Evolutionary conservation across 2,797 vertebrate species (phyloP).

Genomic region (Scolopax rusticola): DNA sequence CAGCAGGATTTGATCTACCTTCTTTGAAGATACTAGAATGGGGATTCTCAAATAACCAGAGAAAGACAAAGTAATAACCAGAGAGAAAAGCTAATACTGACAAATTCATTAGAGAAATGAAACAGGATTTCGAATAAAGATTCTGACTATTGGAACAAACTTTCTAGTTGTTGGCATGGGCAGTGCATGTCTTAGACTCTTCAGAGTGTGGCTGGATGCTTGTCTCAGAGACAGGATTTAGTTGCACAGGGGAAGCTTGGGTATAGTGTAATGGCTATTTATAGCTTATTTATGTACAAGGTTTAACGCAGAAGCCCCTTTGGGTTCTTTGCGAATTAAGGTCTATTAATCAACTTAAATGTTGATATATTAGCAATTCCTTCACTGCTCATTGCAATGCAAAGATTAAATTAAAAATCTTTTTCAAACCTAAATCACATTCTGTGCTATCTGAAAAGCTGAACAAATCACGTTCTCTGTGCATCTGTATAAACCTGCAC

Average conservation of each 20-base stretch:
- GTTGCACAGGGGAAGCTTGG: not conserved
- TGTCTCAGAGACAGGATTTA: not conserved
- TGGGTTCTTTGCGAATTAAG: not conserved
- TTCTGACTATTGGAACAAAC: not conserved
- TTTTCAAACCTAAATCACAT: not conserved
- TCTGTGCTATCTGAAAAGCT: not conserved
- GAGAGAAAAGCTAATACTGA: not conserved
- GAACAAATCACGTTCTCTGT: not conserved
- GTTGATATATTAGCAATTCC: not conserved
- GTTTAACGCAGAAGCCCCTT: not conserved
- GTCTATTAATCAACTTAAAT: not conserved
- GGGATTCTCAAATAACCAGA: not conserved
- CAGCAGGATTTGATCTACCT: not conserved
- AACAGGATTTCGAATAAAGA: not conserved
- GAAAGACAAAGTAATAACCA: not conserved
- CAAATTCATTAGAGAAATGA: not conserved
- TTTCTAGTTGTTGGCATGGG: not conserved
- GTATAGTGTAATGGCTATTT: not conserved
- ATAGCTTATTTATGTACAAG: not conserved
- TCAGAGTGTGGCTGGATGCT: not conserved
- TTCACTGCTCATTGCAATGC: not conserved
- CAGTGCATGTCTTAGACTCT: not conserved
- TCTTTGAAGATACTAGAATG: not conserved
- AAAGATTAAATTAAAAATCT: not conserved
- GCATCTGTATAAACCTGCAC: not conserved